These are phyloP conservation scores for Chymomyza caudatula DNA, from an alignment of 2,888 invertebrate species.

Conservation along the genomic window DNA sequence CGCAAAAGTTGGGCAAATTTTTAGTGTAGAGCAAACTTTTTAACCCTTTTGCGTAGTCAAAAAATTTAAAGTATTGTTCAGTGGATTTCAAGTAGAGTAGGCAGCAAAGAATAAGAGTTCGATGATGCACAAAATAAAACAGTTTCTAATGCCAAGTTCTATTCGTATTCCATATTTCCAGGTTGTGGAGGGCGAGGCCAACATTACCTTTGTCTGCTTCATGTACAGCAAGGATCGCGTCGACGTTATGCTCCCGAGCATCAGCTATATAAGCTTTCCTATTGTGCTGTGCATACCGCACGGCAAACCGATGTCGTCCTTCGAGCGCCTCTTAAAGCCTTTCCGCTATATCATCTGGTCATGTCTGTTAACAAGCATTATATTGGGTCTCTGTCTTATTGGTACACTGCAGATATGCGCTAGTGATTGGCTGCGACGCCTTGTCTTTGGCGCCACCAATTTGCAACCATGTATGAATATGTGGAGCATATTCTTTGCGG, in stretches of 20 bases:
- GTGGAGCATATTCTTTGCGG: slow-evolving; percentile 58
- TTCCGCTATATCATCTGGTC: slow-evolving; percentile 69
- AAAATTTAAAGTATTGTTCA: no score
- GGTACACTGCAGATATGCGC: slow-evolving; percentile 23
- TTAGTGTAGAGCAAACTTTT: no score
- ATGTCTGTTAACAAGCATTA: slow-evolving; percentile 53
- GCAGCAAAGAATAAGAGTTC: no score
- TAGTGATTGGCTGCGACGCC: slow-evolving; percentile 24
- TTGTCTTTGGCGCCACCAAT: slow-evolving; percentile 65
- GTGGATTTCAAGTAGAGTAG: no score
- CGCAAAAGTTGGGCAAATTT: no score
- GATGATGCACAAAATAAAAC: no score
- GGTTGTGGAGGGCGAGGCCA: slow-evolving; percentile 64
- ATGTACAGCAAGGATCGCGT: slow-evolving; percentile 54
- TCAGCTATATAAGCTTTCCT: slow-evolving; percentile 59
- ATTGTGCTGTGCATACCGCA: slow-evolving; percentile 62
- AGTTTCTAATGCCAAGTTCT: no score
- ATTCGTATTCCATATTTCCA: slow-evolving; percentile 10
- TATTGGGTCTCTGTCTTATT: slow-evolving; percentile 48
- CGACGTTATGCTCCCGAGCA: slow-evolving; percentile 57
- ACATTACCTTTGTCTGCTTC: slow-evolving; percentile 62
- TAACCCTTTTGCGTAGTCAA: no score
- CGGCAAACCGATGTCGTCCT: slow-evolving; percentile 56
- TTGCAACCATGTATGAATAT: slow-evolving; percentile 58
- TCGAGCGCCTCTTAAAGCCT: slow-evolving; percentile 65